Evolutionary conservation across 2,888 invertebrate genomes (phyloP).

Genomic region (Ectemnius cavifrons): DNA sequence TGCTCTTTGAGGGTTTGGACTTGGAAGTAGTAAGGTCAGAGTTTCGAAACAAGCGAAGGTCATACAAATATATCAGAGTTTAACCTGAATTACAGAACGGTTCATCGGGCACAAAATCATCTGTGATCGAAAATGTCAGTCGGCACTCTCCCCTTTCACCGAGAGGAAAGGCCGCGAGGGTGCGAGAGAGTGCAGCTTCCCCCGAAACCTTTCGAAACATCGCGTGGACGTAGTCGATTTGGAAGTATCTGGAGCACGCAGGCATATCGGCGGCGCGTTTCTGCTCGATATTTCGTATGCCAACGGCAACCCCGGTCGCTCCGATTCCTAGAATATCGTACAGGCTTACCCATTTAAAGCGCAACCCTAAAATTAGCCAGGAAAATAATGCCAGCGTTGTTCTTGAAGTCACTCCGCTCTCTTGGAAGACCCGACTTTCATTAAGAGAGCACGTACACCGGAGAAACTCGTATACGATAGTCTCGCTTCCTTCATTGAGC

Average conservation of each 20-base stretch:
- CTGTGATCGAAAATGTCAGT: neutral
- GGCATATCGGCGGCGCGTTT: constrained; percentile 30
- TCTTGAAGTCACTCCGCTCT: neutral
- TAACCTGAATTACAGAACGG: neutral
- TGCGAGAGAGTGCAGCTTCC: no score
- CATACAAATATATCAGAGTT: no score
- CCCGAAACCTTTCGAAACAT: neutral
- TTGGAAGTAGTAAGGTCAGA: no score
- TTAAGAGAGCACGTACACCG: neutral
- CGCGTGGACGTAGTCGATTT: constrained; percentile 9
- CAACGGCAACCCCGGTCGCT: constrained; percentile 20
- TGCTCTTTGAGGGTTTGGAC: no score
- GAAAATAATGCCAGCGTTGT: constrained; percentile 4
- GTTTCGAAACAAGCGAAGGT: no score
- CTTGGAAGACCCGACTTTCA: neutral
- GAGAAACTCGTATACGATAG: neutral
- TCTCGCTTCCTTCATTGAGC: neutral
- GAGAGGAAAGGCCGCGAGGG: no score
- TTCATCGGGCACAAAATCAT: neutral
- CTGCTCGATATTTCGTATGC: constrained; percentile 29
- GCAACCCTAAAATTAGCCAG: neutral
- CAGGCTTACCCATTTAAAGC: constrained; percentile 16
- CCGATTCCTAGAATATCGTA: constrained; percentile 32
- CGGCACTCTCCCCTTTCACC: no score
- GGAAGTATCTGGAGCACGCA: constrained; percentile 25